These are phyloP conservation scores for Upupa epops DNA, from an alignment of 2,113 vertebrate species.

Conservation along the genomic window DNA sequence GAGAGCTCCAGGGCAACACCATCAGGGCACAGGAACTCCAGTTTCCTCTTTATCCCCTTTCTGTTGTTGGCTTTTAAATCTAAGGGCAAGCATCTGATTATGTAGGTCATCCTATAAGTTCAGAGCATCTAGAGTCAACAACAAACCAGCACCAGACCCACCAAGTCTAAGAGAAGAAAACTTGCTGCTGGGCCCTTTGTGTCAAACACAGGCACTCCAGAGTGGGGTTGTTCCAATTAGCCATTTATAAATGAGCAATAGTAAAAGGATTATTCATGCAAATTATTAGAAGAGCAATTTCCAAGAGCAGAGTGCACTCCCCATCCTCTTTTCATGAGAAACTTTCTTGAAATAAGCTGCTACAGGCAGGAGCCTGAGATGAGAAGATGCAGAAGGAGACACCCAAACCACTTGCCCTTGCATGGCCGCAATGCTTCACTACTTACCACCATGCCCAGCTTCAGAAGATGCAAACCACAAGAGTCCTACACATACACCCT, in stretches of 20 bases:
- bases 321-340: neutral
- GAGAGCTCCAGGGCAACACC: neutral
- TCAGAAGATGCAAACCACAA: neutral
- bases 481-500: neutral
- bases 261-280: neutral
- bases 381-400: neutral
- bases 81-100: neutral
- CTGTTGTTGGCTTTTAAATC: neutral
- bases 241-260: too few relatives aligned
- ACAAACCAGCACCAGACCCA: neutral
- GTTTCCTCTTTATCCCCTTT: neutral
- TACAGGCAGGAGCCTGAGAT: neutral
- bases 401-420: neutral
- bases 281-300: neutral
- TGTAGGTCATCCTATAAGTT: neutral
- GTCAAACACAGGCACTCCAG: neutral
- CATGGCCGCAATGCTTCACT: too few relatives aligned
- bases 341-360: neutral
- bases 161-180: neutral
- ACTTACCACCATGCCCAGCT: neutral
- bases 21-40: neutral
- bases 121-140: neutral
- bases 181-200: neutral
- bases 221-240: neutral
- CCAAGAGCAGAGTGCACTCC: neutral